Evolutionary conservation across 2,113 vertebrate genomes (phyloP).

Genomic region (Turnix velox): DNA sequence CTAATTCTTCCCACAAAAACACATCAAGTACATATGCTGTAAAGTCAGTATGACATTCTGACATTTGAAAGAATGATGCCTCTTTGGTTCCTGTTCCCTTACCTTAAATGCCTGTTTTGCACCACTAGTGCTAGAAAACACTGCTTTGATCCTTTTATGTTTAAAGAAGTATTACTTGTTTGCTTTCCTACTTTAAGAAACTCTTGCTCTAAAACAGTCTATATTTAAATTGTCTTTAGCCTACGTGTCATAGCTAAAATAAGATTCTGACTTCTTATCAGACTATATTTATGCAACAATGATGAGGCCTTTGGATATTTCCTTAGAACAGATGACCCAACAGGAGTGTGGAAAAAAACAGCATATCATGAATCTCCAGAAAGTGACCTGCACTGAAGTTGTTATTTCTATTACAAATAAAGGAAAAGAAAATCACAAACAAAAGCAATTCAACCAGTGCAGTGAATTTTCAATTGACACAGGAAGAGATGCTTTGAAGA

Average conservation of each 20-base stretch:
- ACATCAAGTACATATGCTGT: not conserved
- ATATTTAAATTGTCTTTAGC: conserved; percentile 55
- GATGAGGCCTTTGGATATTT: conserved; percentile 46
- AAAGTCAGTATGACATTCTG: not conserved
- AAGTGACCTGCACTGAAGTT: not conserved
- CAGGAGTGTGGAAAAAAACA: conserved; percentile 35
- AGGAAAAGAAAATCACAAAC: conserved; percentile 31
- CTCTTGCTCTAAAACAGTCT: not conserved
- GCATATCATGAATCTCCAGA: conserved; percentile 20
- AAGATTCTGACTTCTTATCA: conserved; percentile 43
- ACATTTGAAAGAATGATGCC: not conserved
- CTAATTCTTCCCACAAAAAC: not conserved
- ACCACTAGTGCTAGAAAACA: not conserved
- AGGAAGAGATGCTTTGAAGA: conserved; percentile 3
- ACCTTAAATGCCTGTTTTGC: not conserved
- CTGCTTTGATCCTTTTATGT: not conserved
- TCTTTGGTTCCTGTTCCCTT: not conserved
- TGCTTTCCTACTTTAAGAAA: conserved; percentile 27
- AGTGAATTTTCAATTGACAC: not conserved
- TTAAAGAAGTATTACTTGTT: not conserved
- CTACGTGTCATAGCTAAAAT: conserved; percentile 59
- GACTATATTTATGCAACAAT: conserved; percentile 48
- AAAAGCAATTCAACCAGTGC: not conserved
- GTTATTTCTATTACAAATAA: conserved; percentile 14
- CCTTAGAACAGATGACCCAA: not conserved